phyloP scores from a whole-genome alignment of 2,797 vertebrate species.

The Chaetodon trifasciatus region DNA sequence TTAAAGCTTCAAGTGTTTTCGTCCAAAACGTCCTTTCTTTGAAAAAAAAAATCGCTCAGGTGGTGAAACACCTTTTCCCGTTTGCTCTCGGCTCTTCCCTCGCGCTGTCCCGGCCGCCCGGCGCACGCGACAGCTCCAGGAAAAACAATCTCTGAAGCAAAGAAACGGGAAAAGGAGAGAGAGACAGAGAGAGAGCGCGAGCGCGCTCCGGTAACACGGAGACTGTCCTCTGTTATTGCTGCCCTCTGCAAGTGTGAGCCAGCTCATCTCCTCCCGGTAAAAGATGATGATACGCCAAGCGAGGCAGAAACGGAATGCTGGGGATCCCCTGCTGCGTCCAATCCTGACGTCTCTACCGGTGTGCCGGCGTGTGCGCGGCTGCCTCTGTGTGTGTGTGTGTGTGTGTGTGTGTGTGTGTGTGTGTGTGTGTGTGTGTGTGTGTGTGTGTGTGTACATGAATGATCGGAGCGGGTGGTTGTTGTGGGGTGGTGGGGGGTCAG shows the following conservation, averaged over 20 bases:
- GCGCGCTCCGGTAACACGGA: conserved; percentile 34
- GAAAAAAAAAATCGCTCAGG: neutral
- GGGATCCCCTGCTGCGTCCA: conserved; percentile 83
- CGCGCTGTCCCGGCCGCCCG: conserved; percentile 34
- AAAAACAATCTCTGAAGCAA: neutral
- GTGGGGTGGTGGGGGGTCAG: conserved; percentile 40
- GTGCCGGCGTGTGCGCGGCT: conserved; percentile 23
- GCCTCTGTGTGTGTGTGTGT: neutral
- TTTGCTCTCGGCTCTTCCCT: conserved; percentile 21
- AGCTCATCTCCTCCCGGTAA: conserved; percentile 72
- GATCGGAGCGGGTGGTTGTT: conserved; percentile 14
- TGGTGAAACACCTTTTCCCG: conserved; percentile 13
- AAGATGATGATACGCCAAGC: conserved; percentile 73
- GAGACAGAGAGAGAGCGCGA: conserved; percentile 2
- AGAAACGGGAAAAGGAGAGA: neutral
- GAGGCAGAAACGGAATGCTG: conserved; percentile 72
- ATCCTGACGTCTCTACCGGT: conserved; percentile 74
- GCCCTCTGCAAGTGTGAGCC: conserved; percentile 63
- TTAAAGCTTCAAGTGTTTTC: neutral
- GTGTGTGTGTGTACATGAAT: neutral
- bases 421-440: conserved; percentile 20
- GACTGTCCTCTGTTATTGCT: conserved; percentile 52
- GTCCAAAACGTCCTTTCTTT: conserved; percentile 9
- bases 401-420: neutral
- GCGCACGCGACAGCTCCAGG: conserved; percentile 20